Conservation (phyloP, 2,888 invertebrate genomes). For the Cheilosia variabilis region DNA sequence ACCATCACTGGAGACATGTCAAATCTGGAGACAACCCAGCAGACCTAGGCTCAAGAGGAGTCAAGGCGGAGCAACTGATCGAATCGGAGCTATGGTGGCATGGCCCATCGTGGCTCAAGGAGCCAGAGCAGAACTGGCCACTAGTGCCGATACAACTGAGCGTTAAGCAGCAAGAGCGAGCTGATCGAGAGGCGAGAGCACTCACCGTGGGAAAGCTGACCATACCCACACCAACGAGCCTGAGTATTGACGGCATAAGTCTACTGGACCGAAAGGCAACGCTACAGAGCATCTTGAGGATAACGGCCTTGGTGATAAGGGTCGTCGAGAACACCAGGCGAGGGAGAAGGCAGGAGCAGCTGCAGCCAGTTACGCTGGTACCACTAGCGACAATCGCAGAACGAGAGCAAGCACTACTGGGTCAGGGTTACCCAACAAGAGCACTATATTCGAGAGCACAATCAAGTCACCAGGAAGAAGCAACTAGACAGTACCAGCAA, state of each 20-base stretch:
- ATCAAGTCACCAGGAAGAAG: neutral
- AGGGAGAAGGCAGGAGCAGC: too few species aligned
- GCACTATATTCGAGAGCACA: neutral
- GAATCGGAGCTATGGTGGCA: slow-evolving; percentile 27
- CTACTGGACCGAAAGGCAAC: neutral
- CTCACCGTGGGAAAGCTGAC: neutral
- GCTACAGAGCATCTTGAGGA: slow-evolving; percentile 18
- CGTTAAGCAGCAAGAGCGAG: neutral
- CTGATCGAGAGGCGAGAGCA: neutral
- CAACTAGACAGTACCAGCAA: neutral
- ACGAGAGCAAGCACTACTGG: slow-evolving; percentile 8
- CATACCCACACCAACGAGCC: neutral
- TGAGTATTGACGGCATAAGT: neutral
- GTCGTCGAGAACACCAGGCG: too few species aligned
- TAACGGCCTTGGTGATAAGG: too few species aligned
- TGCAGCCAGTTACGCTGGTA: neutral
- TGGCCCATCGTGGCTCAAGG: slow-evolving; percentile 3
- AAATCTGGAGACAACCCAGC: slow-evolving; percentile 42
- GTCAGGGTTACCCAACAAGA: slow-evolving; percentile 1
- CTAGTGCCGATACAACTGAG: neutral
- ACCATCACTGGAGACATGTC: slow-evolving; percentile 25
- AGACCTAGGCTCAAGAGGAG: slow-evolving; percentile 34
- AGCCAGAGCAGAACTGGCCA: slow-evolving; percentile 9
- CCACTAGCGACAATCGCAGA: neutral
- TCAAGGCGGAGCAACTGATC: slow-evolving; percentile 1